Percentiles rank a stretch among this genome's conserved stretches.
Evolutionary conservation across 53 echinoderm and acorn worm species (phyloP).

Genomic region (Hippasteria phrygiana): DNA sequence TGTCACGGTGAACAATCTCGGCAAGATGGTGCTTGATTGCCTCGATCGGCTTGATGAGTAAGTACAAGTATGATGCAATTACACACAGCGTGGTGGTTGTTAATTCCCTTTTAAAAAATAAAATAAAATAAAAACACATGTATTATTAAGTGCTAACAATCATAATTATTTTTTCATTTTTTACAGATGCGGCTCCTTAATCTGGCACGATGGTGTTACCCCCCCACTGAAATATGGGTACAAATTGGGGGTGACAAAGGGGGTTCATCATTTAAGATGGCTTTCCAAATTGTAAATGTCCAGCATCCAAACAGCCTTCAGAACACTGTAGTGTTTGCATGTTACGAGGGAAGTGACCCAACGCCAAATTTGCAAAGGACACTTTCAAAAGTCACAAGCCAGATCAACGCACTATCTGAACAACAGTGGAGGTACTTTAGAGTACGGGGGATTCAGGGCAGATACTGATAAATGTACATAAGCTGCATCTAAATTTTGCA

Average conservation of each 20-base stretch:
- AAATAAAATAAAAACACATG: too few relatives aligned
- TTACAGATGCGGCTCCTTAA: constrained; percentile 10
- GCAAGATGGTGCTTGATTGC: constrained; percentile 3
- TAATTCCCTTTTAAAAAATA: too few relatives aligned
- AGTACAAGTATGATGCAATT: neutral
- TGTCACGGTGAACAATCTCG: neutral
- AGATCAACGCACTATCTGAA: neutral
- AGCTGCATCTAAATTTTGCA: too few relatives aligned
- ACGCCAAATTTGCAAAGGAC: neutral
- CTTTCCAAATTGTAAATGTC: constrained; percentile 26
- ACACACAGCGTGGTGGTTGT: too few relatives aligned
- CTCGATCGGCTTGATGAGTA: constrained; percentile 47
- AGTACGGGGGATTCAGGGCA: too few relatives aligned
- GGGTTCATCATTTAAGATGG: constrained; percentile 20
- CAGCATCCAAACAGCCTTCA: constrained; percentile 32
- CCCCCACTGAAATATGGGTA: constrained; percentile 9
- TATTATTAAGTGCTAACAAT: too few relatives aligned
- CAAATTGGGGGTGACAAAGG: constrained; percentile 51
- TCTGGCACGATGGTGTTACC: constrained; percentile 58
- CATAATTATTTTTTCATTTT: too few relatives aligned
- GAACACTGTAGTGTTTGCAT: too few relatives aligned
- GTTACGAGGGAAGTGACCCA: constrained; percentile 5
- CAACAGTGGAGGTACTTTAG: constrained; percentile 28
- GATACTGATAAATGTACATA: too few relatives aligned
- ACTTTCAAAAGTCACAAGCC: constrained; percentile 9